Conservation (phyloP, 2,113 vertebrate species). For the Neodon shergylaensis region DNA sequence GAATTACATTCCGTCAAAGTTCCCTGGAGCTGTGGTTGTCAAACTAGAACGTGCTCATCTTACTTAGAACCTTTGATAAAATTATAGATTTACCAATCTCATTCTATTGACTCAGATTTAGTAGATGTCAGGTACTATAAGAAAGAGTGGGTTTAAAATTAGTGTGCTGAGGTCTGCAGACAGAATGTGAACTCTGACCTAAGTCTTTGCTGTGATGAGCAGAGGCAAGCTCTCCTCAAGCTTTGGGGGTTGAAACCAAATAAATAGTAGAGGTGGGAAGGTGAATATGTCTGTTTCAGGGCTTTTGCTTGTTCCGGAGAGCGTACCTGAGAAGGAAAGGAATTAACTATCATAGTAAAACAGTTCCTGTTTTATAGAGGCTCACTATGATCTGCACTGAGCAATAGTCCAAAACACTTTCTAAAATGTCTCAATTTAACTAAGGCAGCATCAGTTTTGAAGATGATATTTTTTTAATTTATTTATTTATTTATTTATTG, state of each 20-base stretch:
- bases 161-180: not conserved
- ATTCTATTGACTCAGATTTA: not conserved
- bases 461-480: too few relatives aligned
- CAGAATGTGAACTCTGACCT: not conserved
- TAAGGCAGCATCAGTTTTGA: not conserved
- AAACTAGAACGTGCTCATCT: not conserved
- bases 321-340: not conserved
- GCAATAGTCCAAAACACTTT: not conserved
- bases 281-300: not conserved
- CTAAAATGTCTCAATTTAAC: not conserved
- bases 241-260: not conserved
- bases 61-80: slow-evolving; percentile 26
- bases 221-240: not conserved
- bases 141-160: slow-evolving; percentile 15
- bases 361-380: not conserved
- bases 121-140: not conserved
- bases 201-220: not conserved
- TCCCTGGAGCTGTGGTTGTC: not conserved
- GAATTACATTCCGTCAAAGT: not conserved
- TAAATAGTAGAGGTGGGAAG: not conserved
- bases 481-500: too few relatives aligned
- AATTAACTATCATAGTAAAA: not conserved
- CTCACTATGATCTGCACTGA: not conserved
- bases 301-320: not conserved
- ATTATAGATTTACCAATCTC: not conserved